Evolutionary conservation across 2,888 invertebrate species (phyloP).

Genomic region (Neuroscelio doddi): DNA sequence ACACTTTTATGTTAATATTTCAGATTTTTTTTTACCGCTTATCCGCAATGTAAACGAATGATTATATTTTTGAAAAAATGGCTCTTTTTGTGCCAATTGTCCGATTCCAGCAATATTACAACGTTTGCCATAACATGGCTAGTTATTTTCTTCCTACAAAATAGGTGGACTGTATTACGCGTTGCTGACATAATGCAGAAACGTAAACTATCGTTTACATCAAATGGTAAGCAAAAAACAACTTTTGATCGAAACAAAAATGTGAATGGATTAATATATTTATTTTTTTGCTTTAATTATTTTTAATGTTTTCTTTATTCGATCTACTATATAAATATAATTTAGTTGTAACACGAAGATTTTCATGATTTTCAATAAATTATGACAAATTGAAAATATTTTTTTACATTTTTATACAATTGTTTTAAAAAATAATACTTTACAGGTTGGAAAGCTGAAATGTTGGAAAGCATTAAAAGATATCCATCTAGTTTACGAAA

Average conservation of each 20-base stretch:
- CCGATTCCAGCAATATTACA: constrained; percentile 60
- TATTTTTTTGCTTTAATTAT: no score
- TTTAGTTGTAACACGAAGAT: no score
- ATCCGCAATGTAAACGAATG: constrained; percentile 73
- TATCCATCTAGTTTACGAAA: constrained; percentile 5
- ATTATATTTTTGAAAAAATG: constrained; percentile 77
- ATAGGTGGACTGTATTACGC: constrained; percentile 69
- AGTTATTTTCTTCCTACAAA: constrained; percentile 77
- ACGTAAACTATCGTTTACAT: neutral
- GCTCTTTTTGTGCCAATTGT: constrained; percentile 69
- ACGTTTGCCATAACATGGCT: constrained; percentile 76
- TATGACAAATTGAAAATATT: no score
- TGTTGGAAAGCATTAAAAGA: constrained; percentile 21
- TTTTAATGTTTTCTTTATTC: no score
- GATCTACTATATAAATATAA: no score
- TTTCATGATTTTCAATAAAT: no score
- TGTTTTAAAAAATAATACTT: no score
- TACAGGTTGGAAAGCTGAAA: constrained; percentile 57
- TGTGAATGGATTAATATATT: no score
- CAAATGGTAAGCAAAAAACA: neutral
- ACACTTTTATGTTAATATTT: no score
- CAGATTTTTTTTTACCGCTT: constrained; percentile 68
- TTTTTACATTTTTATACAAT: neutral
- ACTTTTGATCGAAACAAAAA: no score
- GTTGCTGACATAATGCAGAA: constrained; percentile 57